Evolutionary conservation across 1,140 invertebrate species (phyloP), one percentile per base, ranked within the genome.

Genomic region (Lordiphosa collinella): DNA sequence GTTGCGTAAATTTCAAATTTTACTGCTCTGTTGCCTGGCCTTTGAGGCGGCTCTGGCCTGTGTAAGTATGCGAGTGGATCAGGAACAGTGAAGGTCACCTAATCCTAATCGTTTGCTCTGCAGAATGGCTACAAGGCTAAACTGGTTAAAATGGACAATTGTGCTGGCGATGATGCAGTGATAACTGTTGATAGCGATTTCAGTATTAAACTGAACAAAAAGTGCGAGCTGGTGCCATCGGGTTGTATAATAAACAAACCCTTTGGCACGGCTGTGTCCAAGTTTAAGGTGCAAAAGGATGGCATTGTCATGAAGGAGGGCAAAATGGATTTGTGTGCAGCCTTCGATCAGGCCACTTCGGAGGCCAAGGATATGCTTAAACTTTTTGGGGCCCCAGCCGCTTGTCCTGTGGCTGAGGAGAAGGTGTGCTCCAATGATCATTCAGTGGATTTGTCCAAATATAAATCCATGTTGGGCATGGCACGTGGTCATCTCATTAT

Each of bases 51-150:
- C 80, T 4, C n/a, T 63, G 35, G 86, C 79, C 22, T 87, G 86
- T 52, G 86, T 87, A 86, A 87, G 86, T 86, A 35, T 7, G 8
- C 5, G 2, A 13, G 34, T 29, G 12, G 32, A 11, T 35, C 9
- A 11, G 0, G 8, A 35, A 13, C 34, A 6, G 22, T 0, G 3
- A 31, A 35, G 11, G 46, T 36, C 25, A 18, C 9, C 29, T 18
- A 31, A 41, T 41, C 12, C 8, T 13, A n/a, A n/a, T 48, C 2
- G 9, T 36, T 22, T 29, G 9, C 35, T 8, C 11, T 38, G 3
- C 16, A 88, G 87, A 87, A 88, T 31, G 87, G 87, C 40, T 88
- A 88, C 49, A 89, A 89, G 48, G 82, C 85, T 2, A 85, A 73
- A 65, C 61, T 89, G 14, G 47, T 87, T 9, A 88, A 88, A 53